Conservation (phyloP, 1,140 invertebrate genomes). For the Drosophila suzukii region DNA sequence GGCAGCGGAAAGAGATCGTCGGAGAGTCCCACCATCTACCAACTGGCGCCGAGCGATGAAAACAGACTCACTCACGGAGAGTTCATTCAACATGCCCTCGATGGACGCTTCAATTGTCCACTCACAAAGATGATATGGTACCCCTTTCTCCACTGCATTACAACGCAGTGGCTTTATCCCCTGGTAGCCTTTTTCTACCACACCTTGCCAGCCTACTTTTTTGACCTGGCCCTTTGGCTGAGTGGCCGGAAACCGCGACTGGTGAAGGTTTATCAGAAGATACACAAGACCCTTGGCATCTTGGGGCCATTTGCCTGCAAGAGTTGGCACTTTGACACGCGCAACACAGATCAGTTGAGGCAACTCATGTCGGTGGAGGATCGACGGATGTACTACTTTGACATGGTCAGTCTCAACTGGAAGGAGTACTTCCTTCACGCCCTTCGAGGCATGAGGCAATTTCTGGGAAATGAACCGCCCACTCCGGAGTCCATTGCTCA, state of each 20-base stretch:
- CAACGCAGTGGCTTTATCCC: constrained; percentile 76
- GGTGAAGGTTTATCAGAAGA: constrained; percentile 88
- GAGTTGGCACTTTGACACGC: constrained; percentile 89
- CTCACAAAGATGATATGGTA: constrained; percentile 85
- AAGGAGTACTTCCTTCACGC: constrained; percentile 86
- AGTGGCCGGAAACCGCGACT: constrained; percentile 83
- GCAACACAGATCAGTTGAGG: constrained; percentile 87
- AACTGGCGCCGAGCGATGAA: constrained; percentile 88
- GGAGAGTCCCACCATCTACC: constrained; percentile 86
- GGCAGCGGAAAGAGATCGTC: constrained; percentile 4
- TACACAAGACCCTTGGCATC: constrained; percentile 88
- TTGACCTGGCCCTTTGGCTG: constrained; percentile 85
- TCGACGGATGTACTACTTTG: constrained; percentile 88
- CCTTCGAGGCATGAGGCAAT: constrained; percentile 87
- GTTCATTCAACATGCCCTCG: constrained; percentile 83
- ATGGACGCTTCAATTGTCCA: constrained; percentile 72
- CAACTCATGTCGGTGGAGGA: constrained; percentile 87
- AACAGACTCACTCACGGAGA: constrained; percentile 87
- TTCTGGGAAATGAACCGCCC: constrained; percentile 88
- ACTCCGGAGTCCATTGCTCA: constrained; percentile 85
- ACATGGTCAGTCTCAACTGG: constrained; percentile 88
- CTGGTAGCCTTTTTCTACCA: constrained; percentile 85
- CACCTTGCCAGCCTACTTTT: constrained; percentile 86
- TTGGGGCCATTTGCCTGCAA: constrained; percentile 89
- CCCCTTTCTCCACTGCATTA: constrained; percentile 82